Percentiles rank a stretch among this genome's conserved stretches.
Conservation (phyloP, 2,113 vertebrate genomes). For the Lynx canadensis region DNA sequence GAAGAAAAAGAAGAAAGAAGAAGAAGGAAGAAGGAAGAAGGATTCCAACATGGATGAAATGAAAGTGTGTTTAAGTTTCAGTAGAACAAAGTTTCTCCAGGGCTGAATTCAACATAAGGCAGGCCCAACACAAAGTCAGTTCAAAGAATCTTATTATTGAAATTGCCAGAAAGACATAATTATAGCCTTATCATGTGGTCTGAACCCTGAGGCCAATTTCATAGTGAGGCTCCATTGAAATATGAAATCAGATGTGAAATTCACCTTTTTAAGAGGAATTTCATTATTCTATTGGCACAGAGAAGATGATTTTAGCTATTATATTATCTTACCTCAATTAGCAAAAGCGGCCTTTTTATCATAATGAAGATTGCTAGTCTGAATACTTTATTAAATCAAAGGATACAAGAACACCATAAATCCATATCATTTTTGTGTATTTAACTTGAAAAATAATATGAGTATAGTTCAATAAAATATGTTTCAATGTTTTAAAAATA, state of each 20-base stretch:
- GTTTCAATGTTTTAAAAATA: not conserved
- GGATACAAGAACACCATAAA: not conserved
- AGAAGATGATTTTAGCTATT: not conserved
- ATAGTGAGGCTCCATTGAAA: not conserved
- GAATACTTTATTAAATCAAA: not conserved
- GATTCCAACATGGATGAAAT: not conserved
- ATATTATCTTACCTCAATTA: not conserved
- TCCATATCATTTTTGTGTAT: not conserved
- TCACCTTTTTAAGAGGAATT: not conserved
- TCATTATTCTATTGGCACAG: constrained; percentile 19
- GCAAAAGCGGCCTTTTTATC: constrained; percentile 3
- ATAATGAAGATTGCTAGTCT: constrained; percentile 16
- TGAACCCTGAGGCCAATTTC: not conserved
- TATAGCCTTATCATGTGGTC: not conserved
- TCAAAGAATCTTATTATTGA: constrained; percentile 7
- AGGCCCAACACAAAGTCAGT: not conserved
- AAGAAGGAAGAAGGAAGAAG: not conserved
- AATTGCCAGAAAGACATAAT: not conserved
- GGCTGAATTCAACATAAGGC: not conserved
- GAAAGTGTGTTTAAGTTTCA: not conserved
- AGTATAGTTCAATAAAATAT: not conserved
- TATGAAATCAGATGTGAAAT: constrained; percentile 2
- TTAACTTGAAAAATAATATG: not conserved
- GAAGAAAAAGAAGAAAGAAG: not conserved
- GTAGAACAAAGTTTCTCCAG: not conserved